Conservation (phyloP, 2,888 invertebrate species). For the Pollenia griseotomentosa region DNA sequence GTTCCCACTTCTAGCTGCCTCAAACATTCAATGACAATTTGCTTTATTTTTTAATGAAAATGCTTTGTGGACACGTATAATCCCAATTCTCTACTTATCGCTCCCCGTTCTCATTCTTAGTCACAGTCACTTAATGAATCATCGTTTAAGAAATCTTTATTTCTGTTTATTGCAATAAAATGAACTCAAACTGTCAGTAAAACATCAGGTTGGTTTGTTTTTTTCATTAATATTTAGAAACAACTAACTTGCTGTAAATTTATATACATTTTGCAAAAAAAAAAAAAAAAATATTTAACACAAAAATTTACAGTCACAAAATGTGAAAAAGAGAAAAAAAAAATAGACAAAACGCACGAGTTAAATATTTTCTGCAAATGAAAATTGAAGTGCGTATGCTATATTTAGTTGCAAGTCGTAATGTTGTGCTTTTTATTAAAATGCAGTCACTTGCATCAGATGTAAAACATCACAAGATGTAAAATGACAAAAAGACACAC, state of each 20-base stretch:
- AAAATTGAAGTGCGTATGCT: slow-evolving; percentile 41
- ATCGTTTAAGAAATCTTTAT: slow-evolving; percentile 40
- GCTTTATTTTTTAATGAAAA: background rate
- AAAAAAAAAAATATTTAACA: slow-evolving; percentile 1
- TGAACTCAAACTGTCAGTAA: slow-evolving; percentile 67
- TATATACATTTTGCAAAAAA: background rate
- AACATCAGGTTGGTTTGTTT: slow-evolving; percentile 59
- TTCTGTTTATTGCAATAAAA: slow-evolving; percentile 34
- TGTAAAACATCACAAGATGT: slow-evolving; percentile 52
- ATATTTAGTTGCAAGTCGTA: slow-evolving; percentile 34
- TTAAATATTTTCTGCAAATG: slow-evolving; percentile 54
- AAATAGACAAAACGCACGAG: slow-evolving; percentile 47
- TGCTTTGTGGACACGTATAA: background rate
- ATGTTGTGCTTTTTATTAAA: slow-evolving; percentile 13
- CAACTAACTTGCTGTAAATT: slow-evolving; percentile 28
- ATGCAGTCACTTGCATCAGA: slow-evolving; percentile 44
- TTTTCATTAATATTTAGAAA: slow-evolving; percentile 4
- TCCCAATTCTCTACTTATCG: background rate
- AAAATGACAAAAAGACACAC: slow-evolving; percentile 9
- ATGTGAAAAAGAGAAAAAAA: slow-evolving; percentile 12
- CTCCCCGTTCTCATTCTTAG: background rate
- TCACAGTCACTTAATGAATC: slow-evolving; percentile 46
- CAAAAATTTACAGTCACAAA: slow-evolving; percentile 38
- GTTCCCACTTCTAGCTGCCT: background rate
- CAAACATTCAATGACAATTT: slow-evolving; percentile 1